Percentiles rank a stretch among this genome's conserved stretches.
Conservation (phyloP, 2,888 invertebrate genomes). For the Tribolium freemani region DNA sequence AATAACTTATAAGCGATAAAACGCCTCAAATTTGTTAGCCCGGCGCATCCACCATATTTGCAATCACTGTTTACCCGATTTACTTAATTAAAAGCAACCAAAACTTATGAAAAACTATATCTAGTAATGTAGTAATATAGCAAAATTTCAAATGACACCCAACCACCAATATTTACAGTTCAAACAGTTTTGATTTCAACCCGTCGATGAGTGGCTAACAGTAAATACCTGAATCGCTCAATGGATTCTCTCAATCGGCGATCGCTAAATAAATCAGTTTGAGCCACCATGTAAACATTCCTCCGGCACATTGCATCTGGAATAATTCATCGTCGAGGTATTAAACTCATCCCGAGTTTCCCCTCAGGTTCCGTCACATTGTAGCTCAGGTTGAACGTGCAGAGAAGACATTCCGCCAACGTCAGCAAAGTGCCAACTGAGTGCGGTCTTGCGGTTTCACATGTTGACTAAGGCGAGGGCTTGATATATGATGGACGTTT, state of each 20-base stretch:
- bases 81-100: too few relatives aligned
- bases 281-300: constrained; percentile 25
- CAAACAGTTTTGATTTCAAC: neutral
- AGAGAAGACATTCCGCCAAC: constrained; percentile 36
- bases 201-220: neutral
- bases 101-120: too few relatives aligned
- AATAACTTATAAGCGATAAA: too few relatives aligned
- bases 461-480: constrained; percentile 34
- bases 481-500: constrained; percentile 43
- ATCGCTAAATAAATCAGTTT: constrained; percentile 20
- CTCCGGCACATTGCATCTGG: constrained; percentile 1
- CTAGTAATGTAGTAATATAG: too few relatives aligned
- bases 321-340: constrained; percentile 28
- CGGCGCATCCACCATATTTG: too few relatives aligned
- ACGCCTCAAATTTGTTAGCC: too few relatives aligned
- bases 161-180: too few relatives aligned
- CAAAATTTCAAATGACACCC: too few relatives aligned
- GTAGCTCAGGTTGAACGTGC: constrained; percentile 2
- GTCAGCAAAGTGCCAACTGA: constrained; percentile 38
- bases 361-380: constrained; percentile 5
- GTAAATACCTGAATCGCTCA: neutral
- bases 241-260: neutral
- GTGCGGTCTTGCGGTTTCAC: constrained; percentile 41
- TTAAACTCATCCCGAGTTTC: constrained; percentile 14
- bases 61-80: too few relatives aligned